Evolutionary conservation across 2,888 invertebrate species (phyloP).

Genomic region (Cephonodes hylas): DNA sequence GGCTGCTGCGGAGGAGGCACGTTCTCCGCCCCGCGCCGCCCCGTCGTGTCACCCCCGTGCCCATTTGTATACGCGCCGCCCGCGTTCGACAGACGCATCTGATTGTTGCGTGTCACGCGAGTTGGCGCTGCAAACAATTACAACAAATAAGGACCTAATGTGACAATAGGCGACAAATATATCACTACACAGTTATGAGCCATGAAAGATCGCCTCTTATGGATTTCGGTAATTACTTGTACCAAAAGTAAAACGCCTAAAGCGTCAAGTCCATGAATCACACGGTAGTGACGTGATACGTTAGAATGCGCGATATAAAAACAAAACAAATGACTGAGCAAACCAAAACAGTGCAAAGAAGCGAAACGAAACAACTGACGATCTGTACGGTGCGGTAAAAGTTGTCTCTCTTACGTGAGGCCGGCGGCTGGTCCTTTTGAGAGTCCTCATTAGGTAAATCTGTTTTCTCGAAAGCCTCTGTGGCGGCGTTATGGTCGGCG

Average conservation of each 20-base stretch:
- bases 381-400: slow-evolving; percentile 33
- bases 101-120: slow-evolving; percentile 76
- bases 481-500: slow-evolving; percentile 44
- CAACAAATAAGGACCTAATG: not conserved
- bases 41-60: slow-evolving; percentile 81
- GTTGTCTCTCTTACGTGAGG: slow-evolving; percentile 64
- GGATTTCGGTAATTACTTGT: not conserved
- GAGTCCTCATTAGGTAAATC: slow-evolving; percentile 37
- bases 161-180: not conserved
- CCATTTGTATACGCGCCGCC: slow-evolving; percentile 80
- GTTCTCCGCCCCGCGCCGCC: slow-evolving; percentile 82
- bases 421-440: slow-evolving; percentile 41
- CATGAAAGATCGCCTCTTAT: not conserved
- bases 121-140: slow-evolving; percentile 56
- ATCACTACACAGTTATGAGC: not conserved
- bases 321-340: slow-evolving; percentile 19
- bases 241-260: slow-evolving; percentile 16
- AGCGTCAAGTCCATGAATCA: slow-evolving; percentile 49
- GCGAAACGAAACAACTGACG: slow-evolving; percentile 37
- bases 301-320: slow-evolving; percentile 34
- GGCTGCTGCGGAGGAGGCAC: slow-evolving; percentile 79
- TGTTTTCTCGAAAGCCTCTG: slow-evolving; percentile 58
- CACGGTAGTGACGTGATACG: slow-evolving; percentile 38
- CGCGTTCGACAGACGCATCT: slow-evolving; percentile 79
- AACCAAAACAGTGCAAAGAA: slow-evolving; percentile 48